phyloP scores from a whole-genome alignment of 2,113 vertebrate genomes.

The Psophia crepitans region DNA sequence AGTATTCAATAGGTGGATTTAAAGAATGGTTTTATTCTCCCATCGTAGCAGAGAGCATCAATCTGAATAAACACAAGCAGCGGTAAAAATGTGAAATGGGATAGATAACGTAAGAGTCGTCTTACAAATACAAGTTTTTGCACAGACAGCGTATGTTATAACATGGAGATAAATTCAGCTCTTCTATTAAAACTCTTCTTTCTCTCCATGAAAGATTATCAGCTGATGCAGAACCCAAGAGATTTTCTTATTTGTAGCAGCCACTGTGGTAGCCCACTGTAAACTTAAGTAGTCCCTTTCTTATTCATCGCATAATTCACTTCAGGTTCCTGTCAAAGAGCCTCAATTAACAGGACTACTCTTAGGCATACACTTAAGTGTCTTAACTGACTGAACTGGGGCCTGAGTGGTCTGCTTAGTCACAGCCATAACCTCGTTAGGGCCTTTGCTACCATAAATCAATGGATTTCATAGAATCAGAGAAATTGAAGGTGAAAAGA shows the following conservation, averaged over 20 bases:
- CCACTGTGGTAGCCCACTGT: accelerated
- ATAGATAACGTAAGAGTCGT: neutral
- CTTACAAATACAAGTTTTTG: neutral
- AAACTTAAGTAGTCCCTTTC: neutral
- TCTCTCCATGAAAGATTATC: neutral
- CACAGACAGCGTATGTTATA: neutral
- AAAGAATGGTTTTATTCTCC: neutral
- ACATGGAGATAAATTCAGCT: neutral
- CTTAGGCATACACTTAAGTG: neutral
- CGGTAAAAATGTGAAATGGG: neutral
- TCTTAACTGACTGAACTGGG: neutral
- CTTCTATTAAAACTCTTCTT: neutral
- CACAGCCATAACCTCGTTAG: neutral
- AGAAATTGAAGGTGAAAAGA: neutral
- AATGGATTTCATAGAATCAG: neutral
- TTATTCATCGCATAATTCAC: neutral
- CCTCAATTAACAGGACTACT: neutral
- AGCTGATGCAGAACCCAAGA: neutral
- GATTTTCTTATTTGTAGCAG: neutral
- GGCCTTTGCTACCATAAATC: neutral
- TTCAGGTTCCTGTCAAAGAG: neutral
- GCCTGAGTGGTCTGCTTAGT: neutral
- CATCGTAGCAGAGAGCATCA: neutral
- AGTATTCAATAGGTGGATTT: neutral
- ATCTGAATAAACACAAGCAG: neutral